A percentile compares a stretch with the other conserved stretches of the same genome.
phyloP scores from a whole-genome alignment of 1,140 invertebrate genomes.

The Trichonephila clavata region DNA sequence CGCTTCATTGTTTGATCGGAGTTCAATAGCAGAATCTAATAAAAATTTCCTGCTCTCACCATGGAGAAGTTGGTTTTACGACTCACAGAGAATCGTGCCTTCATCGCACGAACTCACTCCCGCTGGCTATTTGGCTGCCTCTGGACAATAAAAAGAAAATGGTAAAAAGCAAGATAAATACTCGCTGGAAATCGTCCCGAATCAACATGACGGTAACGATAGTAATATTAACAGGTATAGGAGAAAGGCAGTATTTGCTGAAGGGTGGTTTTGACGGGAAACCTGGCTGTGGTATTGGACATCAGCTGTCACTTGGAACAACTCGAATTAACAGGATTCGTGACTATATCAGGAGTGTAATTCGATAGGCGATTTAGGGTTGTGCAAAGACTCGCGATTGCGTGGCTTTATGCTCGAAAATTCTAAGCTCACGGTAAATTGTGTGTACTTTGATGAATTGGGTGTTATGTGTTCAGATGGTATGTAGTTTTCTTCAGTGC shows the following conservation, averaged over 20 bases:
- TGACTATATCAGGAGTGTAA: slow-evolving; percentile 16
- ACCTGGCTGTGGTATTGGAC: not conserved
- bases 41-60: slow-evolving; percentile 24
- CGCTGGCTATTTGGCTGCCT: not conserved
- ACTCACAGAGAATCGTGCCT: slow-evolving; percentile 28
- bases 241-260: not conserved
- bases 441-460: slow-evolving; percentile 39
- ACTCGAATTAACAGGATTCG: slow-evolving; percentile 56
- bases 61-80: slow-evolving; percentile 27
- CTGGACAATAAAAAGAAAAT: not conserved
- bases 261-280: slow-evolving; percentile 30
- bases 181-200: not conserved
- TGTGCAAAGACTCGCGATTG: slow-evolving; percentile 2
- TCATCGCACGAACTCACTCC: slow-evolving; percentile 35
- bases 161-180: not conserved
- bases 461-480: slow-evolving; percentile 40
- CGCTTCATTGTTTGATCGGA: slow-evolving; percentile 26
- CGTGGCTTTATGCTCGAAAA: not conserved
- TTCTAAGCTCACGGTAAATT: slow-evolving; percentile 27
- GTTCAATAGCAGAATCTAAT: slow-evolving; percentile 11
- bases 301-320: slow-evolving; percentile 42
- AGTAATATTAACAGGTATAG: slow-evolving; percentile 38
- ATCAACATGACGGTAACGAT: slow-evolving; percentile 23
- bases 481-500: not conserved
- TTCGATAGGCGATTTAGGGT: slow-evolving; percentile 50